Conservation (phyloP, 1,140 invertebrate genomes). For the Temnothorax longispinosus region DNA sequence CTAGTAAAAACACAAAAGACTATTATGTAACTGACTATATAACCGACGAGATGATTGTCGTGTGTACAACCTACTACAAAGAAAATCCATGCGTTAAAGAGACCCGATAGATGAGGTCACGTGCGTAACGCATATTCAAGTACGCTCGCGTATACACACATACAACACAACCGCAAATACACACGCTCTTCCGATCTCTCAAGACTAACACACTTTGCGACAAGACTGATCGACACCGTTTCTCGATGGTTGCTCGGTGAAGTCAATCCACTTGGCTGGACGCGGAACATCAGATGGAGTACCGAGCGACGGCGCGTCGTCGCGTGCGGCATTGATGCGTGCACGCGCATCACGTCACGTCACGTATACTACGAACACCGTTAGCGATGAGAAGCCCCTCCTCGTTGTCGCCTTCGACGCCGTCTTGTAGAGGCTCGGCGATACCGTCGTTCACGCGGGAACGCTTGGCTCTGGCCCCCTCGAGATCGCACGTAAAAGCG, state of each 20-base stretch:
- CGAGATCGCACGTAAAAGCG: conserved; percentile 8
- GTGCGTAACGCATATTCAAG: neutral
- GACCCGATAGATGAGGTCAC: neutral
- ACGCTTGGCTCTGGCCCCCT: neutral
- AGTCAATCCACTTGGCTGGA: conserved; percentile 48
- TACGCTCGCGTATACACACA: neutral
- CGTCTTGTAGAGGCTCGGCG: neutral
- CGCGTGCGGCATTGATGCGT: conserved; percentile 30
- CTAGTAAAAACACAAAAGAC: neutral
- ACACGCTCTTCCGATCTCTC: neutral
- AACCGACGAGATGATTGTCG: neutral
- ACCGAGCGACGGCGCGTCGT: conserved; percentile 26
- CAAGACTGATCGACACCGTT: conserved; percentile 16
- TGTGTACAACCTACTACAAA: neutral
- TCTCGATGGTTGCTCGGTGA: conserved; percentile 5
- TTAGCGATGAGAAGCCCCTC: conserved; percentile 62
- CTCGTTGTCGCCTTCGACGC: conserved; percentile 22
- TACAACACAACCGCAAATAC: neutral
- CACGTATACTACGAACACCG: conserved; percentile 75
- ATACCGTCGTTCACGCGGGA: neutral
- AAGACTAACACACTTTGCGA: neutral
- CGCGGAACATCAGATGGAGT: conserved; percentile 59
- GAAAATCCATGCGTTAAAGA: conserved; percentile 37
- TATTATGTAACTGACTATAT: neutral
- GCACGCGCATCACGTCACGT: conserved; percentile 67